A percentile compares a stretch with the other conserved stretches of the same genome.
phyloP scores from a whole-genome alignment of 2,113 vertebrate genomes.

The Tragelaphus buxtoni region DNA sequence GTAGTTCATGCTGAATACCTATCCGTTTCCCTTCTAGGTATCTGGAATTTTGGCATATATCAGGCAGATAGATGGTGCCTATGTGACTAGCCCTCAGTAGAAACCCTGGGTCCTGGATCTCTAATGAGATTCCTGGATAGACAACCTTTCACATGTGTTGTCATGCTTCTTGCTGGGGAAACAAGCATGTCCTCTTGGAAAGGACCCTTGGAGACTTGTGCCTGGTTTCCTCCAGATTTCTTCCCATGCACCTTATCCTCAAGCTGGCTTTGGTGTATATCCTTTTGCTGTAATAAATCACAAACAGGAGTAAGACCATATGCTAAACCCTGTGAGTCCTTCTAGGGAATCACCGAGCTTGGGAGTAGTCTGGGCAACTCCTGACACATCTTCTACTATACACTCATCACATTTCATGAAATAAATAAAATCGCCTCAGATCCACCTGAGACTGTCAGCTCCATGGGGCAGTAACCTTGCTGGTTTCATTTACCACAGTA shows the following conservation, averaged over 20 bases:
- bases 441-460: neutral
- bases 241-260: neutral
- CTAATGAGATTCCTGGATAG: neutral
- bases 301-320: neutral
- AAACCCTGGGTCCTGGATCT: neutral
- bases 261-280: neutral
- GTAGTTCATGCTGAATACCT: neutral
- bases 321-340: neutral
- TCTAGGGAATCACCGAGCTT: neutral
- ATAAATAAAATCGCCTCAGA: neutral
- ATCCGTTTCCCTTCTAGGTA: neutral
- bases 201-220: neutral
- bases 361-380: neutral
- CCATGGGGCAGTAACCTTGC: neutral
- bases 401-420: neutral
- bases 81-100: neutral
- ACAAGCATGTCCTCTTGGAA: neutral
- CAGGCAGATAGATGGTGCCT: neutral
- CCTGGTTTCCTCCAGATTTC: neutral
- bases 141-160: neutral
- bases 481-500: neutral
- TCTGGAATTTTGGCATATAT: neutral
- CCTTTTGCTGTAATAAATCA: neutral
- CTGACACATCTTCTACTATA: neutral
- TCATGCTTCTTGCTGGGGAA: neutral